Percentiles rank a stretch among this genome's conserved stretches.
phyloP scores from a whole-genome alignment of 2,113 vertebrate genomes.

The Eretmochelys imbricata region DNA sequence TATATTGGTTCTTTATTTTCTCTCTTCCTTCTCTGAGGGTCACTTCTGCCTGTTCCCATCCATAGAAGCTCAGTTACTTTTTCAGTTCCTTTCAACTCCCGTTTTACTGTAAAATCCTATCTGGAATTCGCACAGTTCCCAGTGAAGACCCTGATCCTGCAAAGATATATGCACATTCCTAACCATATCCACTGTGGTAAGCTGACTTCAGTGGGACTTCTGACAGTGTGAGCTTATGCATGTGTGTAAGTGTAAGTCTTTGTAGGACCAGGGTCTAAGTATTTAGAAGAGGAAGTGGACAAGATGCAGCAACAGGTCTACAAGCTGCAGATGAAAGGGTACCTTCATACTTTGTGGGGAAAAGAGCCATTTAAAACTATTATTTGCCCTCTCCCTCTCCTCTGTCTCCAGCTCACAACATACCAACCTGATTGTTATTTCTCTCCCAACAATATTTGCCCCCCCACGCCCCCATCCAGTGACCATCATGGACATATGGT shows the following conservation, averaged over 20 bases:
- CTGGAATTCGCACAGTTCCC: neutral
- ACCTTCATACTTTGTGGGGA: neutral
- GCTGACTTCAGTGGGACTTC: neutral
- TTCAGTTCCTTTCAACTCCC: neutral
- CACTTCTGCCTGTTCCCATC: neutral
- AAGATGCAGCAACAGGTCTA: neutral
- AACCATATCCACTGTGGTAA: neutral
- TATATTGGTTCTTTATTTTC: neutral
- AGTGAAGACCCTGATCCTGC: neutral
- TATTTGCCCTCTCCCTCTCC: neutral
- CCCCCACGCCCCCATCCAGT: neutral
- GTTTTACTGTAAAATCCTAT: neutral
- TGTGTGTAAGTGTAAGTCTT: neutral
- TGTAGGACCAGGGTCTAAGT: neutral
- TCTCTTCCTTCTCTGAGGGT: neutral
- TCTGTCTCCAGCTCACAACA: neutral
- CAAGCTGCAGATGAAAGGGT: neutral
- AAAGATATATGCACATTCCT: neutral
- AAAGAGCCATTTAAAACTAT: neutral
- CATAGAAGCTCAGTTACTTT: neutral
- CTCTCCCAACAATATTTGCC: rapidly evolving
- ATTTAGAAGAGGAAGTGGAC: neutral
- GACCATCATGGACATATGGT: neutral
- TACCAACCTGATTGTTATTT: neutral
- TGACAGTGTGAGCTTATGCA: neutral